Base-by-base conservation (phyloP, 1,140 invertebrate species). In the Gryllus bimaculatus region DNA sequence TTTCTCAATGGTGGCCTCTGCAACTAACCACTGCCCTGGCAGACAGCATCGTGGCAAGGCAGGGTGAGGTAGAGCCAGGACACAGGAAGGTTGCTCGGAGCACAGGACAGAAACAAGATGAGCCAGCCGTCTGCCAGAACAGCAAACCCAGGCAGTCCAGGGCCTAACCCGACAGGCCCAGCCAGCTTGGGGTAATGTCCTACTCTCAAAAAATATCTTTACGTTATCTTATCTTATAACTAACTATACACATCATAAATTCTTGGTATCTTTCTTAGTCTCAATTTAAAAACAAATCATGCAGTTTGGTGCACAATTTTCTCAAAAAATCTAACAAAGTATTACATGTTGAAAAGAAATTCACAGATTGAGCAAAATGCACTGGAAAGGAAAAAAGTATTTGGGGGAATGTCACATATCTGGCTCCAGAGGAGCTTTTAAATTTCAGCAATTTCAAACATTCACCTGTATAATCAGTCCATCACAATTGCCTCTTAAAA, bases 221-320 rank as follows among this genome's bases (percentile, higher is more conserved):
- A 66, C 54, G 7, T 66, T 66, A 66, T 66, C 54, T 66, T 66
- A 66, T 66, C 18, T 66, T 10, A 66, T 7, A 66, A 66, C 54
- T 66, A 66, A 18, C 10, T 66, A 66, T 66, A 66, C 54, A 66
- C 54, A 39, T 66, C 54, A 66, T 66, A 66, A 66, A 66, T 66
- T 66, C 54, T 66, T 66, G 54, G 18, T 66, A 2, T 39, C 26
- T 39, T 39, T 66, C 54, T 13, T 66, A 66, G 10, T 66, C 54
- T 66, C 54, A 66, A 66, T 66, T 66, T 66, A 13, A 66, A 66
- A 66, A 66, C 54, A 66, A 10, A 66, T 66, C 54, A 66, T 66
- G 54, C 54, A 66, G 54, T 66, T 66, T 66, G 54, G 18, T 66
- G 54, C 54, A 66, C 54, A 66, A 66, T 66, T 66, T 66, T 66